Conservation (phyloP, 2,888 invertebrate species). For the Drosophila fungiperda region DNA sequence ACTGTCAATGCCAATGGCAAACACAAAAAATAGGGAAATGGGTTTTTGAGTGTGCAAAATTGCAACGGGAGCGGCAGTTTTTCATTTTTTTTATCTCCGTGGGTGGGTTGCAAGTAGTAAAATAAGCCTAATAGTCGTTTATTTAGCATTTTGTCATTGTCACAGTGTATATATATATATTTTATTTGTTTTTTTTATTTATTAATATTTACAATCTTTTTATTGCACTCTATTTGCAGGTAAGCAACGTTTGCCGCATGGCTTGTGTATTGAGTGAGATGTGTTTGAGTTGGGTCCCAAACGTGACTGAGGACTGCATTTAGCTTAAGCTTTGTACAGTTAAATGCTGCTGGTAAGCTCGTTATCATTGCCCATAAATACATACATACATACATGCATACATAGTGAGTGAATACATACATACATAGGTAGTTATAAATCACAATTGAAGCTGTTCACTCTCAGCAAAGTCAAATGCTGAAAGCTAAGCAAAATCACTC, state of each 20-base stretch:
- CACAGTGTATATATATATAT: not conserved
- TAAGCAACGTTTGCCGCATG: conserved; percentile 56
- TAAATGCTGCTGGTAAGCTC: conserved; percentile 42
- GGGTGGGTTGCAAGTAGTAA: conserved; percentile 47
- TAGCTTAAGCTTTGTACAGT: conserved; percentile 33
- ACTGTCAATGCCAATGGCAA: conserved; percentile 56
- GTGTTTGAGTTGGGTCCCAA: conserved; percentile 37
- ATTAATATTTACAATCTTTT: conserved; percentile 28
- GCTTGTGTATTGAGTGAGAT: conserved; percentile 31
- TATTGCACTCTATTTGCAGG: conserved; percentile 56
- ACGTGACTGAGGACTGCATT: conserved; percentile 61
- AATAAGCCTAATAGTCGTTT: conserved; percentile 33
- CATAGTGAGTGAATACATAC: not conserved
- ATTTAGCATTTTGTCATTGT: conserved; percentile 17
- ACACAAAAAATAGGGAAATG: conserved; percentile 38
- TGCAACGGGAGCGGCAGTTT: conserved; percentile 32
- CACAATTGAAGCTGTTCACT: conserved; percentile 24
- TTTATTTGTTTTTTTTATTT: conserved; percentile 5
- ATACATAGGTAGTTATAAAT: not conserved
- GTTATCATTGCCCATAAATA: conserved; percentile 32
- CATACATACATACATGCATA: not conserved
- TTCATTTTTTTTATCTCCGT: conserved; percentile 18
- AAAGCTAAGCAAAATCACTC: conserved; percentile 48
- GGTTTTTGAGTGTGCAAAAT: conserved; percentile 36
- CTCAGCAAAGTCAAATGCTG: conserved; percentile 22